These are phyloP conservation scores for Lycia hirtaria DNA, from an alignment of 2,888 invertebrate species.

Conservation along the genomic window DNA sequence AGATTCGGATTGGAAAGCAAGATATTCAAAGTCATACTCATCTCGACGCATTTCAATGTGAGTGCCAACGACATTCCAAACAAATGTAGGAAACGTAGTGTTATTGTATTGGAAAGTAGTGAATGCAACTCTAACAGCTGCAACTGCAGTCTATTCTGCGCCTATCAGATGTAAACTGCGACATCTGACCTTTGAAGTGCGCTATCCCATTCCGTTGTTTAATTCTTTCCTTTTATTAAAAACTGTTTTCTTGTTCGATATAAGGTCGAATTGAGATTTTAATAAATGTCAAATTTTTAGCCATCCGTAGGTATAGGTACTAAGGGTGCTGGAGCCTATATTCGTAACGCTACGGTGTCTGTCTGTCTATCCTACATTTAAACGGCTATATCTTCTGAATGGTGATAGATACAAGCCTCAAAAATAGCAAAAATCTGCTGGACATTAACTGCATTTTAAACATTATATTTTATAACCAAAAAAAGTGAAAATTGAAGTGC, in stretches of 20 bases:
- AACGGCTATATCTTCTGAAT: no score
- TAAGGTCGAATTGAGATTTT: neutral
- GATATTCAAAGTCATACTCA: constrained; percentile 73
- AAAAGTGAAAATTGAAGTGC: no score
- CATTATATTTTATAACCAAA: no score
- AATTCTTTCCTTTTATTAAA: constrained; percentile 5
- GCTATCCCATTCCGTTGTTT: neutral
- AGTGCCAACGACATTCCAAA: constrained; percentile 41
- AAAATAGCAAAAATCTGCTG: no score
- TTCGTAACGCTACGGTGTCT: no score
- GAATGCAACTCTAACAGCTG: neutral
- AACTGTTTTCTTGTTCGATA: neutral
- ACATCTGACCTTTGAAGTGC: constrained; percentile 17
- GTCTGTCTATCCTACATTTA: no score
- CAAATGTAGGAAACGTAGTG: constrained; percentile 11
- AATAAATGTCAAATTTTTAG: no score
- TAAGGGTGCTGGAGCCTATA: no score
- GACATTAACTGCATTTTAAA: no score
- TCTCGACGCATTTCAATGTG: constrained; percentile 56
- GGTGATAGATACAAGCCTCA: no score
- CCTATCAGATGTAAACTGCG: constrained; percentile 19
- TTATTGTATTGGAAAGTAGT: constrained; percentile 18
- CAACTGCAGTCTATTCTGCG: constrained; percentile 3
- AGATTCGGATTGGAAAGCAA: constrained; percentile 68
- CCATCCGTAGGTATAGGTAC: no score